phyloP scores from a whole-genome alignment of 2,888 invertebrate species.

The Cepaea hortensis region DNA sequence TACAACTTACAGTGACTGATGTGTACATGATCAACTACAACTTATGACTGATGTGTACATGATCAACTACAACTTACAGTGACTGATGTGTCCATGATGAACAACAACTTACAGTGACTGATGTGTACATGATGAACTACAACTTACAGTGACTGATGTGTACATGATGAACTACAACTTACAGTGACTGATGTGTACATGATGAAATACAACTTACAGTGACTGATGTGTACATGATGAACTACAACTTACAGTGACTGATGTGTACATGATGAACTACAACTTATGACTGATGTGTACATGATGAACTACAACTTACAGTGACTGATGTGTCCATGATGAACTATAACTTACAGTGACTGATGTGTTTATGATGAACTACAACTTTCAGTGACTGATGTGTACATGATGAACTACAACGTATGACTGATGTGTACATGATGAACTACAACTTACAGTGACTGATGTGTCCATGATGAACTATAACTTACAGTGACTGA shows the following conservation, averaged over 20 bases:
- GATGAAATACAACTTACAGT: not conserved
- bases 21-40: not conserved
- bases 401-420: not conserved
- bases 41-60: slow-evolving; percentile 16
- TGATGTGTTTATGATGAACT: not conserved
- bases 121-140: not conserved
- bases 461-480: not conserved
- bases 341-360: not conserved
- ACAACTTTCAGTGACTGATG: not conserved
- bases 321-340: too few species aligned
- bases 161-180: slow-evolving; percentile 2
- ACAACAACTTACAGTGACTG: not conserved
- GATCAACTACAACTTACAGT: not conserved
- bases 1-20: not conserved
- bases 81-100: not conserved
- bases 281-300: slow-evolving; percentile 10
- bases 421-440: too few species aligned
- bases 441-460: not conserved
- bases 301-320: not conserved
- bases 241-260: not conserved
- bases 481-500: not conserved
- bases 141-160: not conserved
- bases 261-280: not conserved
- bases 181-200: slow-evolving; percentile 9
- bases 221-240: too few species aligned